Evolutionary conservation across 2,888 invertebrate genomes (phyloP), one percentile per base, ranked within the genome.

Genomic region (Xylota sylvarum): DNA sequence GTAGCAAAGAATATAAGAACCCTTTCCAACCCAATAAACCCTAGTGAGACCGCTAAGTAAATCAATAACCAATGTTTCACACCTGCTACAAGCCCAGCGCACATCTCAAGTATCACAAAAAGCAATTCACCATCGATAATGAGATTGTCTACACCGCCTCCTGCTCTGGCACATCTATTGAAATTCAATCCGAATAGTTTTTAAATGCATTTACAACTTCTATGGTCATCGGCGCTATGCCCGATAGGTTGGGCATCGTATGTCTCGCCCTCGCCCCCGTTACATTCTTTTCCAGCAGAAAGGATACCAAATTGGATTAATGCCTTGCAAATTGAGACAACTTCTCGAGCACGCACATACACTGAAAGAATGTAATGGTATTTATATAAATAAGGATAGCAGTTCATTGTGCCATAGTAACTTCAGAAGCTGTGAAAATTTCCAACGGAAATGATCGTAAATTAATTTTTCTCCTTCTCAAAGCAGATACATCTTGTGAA

Each of bases 141-240:
- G 55, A 74, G 62, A 74, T 74, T 74, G 74, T 74, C 55, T 43
- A 17, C 23, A 27, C 2, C 27, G 10, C 27, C 32, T n/a, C 5
- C 32, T 32, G 1, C 19, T n/a, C 19, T 40, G 7, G 14, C 60
- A 50, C 74, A 64, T 19, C 74, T 32, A 74, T 64, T 74, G 74
- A 74, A 74, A 74, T 64, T 74, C 55, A 74, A 55, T 74, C 62
- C 74, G 74, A 52, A 64, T 74, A 74, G 62, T 74, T 74, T 74
- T 43, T 52, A 43, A 74, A 74, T 74, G 74, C 62, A 74, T 74
- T 74, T 64, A 64, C 64, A 64, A 52, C 40, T 64, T 64, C 64
- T 52, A 55, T 55, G 74, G 64, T 64, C 64, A 74, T 43, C 40
- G 55, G 19, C 27, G 43, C n/a, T n/a, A n/a, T n/a, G n/a, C 60